A percentile compares a stretch with the other conserved stretches of the same genome.
phyloP scores from a whole-genome alignment of 37 sponge, comb jelly and placozoan genomes.

The Theonella swinhoei region DNA sequence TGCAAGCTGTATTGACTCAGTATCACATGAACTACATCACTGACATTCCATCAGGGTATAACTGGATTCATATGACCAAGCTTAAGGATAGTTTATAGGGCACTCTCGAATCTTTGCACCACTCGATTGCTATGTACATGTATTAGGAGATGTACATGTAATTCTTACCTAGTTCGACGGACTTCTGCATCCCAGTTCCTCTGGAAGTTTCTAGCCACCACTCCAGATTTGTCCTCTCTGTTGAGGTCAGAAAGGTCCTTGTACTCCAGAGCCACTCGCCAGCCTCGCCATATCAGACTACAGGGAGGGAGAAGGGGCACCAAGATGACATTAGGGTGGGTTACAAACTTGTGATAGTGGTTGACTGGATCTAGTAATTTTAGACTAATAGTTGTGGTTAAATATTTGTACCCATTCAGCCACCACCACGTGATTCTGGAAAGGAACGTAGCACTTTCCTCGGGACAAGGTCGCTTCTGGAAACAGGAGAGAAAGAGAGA shows the following conservation, averaged over 20 bases:
- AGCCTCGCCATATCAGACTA: constrained; percentile 78
- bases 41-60: too few species aligned
- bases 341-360: neutral
- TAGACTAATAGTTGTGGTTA: too few species aligned
- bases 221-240: constrained; percentile 58
- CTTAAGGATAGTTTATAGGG: too few species aligned
- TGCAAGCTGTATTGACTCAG: neutral
- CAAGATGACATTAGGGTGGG: neutral
- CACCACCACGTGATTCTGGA: constrained; percentile 83
- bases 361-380: neutral
- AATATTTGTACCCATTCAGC: constrained; percentile 52
- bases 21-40: neutral
- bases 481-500: constrained; percentile 17
- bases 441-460: constrained; percentile 64
- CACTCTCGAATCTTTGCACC: too few species aligned
- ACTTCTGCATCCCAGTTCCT: constrained; percentile 70
- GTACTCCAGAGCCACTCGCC: constrained; percentile 56
- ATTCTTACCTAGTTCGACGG: constrained; percentile 55
- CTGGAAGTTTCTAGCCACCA: constrained; percentile 62
- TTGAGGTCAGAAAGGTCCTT: constrained; percentile 73
- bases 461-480: constrained; percentile 46
- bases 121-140: too few species aligned
- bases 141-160: too few species aligned
- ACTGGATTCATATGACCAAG: too few species aligned
- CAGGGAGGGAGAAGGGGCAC: neutral